phyloP scores from a whole-genome alignment of 2,113 vertebrate species.

The Ardeotis arabs region DNA sequence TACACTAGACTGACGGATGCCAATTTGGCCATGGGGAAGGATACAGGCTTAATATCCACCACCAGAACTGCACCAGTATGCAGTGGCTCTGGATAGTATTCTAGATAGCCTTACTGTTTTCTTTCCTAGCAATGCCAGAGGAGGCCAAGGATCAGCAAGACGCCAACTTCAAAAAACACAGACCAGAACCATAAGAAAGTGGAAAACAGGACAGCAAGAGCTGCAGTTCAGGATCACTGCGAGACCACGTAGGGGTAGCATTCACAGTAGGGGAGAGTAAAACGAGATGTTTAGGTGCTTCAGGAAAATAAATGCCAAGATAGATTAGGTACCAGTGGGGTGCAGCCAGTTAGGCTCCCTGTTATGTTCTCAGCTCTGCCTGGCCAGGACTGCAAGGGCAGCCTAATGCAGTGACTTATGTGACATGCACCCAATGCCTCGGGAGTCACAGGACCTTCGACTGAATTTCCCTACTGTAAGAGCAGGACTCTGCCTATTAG shows the following conservation, averaged over 20 bases:
- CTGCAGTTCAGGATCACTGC: not conserved
- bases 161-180: not conserved
- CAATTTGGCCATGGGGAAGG: not conserved
- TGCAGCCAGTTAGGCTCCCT: not conserved
- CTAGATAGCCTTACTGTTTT: not conserved
- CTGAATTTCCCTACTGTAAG: not conserved
- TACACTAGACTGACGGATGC: rapidly evolving
- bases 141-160: not conserved
- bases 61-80: not conserved
- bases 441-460: not conserved
- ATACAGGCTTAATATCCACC: not conserved
- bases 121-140: not conserved
- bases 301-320: not conserved
- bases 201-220: not conserved
- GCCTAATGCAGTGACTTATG: not conserved
- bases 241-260: not conserved
- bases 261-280: not conserved
- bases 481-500: not conserved
- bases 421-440: not conserved
- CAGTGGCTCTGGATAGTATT: not conserved
- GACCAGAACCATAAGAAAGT: not conserved
- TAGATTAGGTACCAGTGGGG: not conserved
- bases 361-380: not conserved
- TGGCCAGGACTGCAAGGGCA: not conserved
- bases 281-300: not conserved